Percentiles rank a stretch among this genome's conserved stretches.
phyloP scores from a whole-genome alignment of 2,113 vertebrate species.

The Eira barbara region DNA sequence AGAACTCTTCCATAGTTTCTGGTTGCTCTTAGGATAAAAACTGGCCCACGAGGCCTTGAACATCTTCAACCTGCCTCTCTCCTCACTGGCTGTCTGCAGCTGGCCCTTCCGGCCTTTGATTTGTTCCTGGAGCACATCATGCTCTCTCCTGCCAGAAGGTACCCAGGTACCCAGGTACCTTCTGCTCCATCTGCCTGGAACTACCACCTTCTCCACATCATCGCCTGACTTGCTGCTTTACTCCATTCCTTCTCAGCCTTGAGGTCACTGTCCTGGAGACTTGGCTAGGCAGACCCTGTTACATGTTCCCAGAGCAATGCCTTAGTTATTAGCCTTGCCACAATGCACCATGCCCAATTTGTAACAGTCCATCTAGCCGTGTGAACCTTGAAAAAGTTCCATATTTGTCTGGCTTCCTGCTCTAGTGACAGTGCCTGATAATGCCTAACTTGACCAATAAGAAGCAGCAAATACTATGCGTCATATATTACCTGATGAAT shows the following conservation, averaged over 20 bases:
- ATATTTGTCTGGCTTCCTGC: neutral
- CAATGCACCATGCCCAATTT: accelerated
- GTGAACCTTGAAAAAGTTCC: neutral
- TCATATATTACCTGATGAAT: neutral
- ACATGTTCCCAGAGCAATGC: neutral
- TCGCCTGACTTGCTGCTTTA: neutral
- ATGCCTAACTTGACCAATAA: neutral
- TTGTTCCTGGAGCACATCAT: neutral
- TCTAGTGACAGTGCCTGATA: neutral
- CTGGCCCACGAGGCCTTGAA: neutral
- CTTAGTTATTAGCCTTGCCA: neutral
- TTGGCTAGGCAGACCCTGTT: neutral
- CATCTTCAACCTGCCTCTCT: neutral
- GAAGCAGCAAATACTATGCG: neutral
- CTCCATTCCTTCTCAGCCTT: neutral
- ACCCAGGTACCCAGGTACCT: neutral
- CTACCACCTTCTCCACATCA: neutral
- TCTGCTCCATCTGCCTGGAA: neutral
- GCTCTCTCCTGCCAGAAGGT: neutral
- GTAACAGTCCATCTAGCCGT: neutral
- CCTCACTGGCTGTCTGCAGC: neutral
- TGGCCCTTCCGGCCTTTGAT: neutral
- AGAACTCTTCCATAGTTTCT: neutral
- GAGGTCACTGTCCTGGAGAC: neutral
- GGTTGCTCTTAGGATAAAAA: neutral